Evolutionary conservation across 2,113 vertebrate species (phyloP), one percentile per base, ranked within the genome.

Genomic region (Lepisosteus osseus): DNA sequence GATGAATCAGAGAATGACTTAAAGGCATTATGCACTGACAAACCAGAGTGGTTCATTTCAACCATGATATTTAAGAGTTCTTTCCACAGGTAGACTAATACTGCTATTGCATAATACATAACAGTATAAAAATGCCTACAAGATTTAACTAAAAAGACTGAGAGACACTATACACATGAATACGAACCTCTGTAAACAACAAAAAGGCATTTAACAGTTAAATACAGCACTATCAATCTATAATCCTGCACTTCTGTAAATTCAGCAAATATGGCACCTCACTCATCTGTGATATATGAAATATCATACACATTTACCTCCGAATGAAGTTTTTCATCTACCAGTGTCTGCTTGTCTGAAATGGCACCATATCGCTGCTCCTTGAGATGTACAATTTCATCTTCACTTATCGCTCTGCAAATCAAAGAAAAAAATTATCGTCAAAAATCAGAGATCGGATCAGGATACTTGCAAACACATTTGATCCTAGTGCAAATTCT

Each of bases 381-480:
- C 73, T 83, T 94, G 71, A 99, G 87, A 84, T 96, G 90, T 65
- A 80, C 78, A 66, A 99, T 92, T 91, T 99, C 97, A 79, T 98
- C 97, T 66, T 98, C 95, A 7, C 88, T 97, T 82, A 99, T 92
- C 74, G 95, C 94, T 76, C 97, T 99, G 78, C 29, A 65, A 74
- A 6, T 45, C 56, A 0, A 71, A 54, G 73, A 2, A 71, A 68
- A 3, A 59, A 73, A 1, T 65, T n/a, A 72, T 3, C 65, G 2
- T 1, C 29, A 29, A 29, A 29, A 56, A 14, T 40, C 51, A 43
- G 14, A 13, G 4, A 4, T 13, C 12, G 7, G 14, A 59, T 3
- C 11, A 3, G 3, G 14, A 15, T 5, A 59, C 12, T 59, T 59
- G 12, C 4, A 59, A 59, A 59, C 29, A 29, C 2, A 29, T 29